Conservation (phyloP, 2,113 vertebrate species). For the Colistium nudipinnis region DNA sequence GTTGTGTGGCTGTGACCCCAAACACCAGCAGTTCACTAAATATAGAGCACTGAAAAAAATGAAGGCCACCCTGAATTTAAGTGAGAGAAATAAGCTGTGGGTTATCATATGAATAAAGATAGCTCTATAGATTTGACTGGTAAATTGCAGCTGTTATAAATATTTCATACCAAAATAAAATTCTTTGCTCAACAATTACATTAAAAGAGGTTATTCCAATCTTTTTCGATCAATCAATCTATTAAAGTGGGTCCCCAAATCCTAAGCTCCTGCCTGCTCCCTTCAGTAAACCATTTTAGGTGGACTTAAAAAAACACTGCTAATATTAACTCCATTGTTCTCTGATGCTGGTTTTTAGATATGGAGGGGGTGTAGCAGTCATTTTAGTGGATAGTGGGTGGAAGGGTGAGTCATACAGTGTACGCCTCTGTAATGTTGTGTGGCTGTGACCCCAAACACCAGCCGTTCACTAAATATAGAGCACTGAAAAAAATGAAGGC, state of each 20-base stretch:
- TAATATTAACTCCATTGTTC: conserved; percentile 18
- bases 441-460: conserved; percentile 25
- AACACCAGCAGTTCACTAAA: conserved; percentile 20
- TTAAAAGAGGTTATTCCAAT: conserved; percentile 4
- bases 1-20: conserved; percentile 26
- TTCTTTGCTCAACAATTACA: background rate
- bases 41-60: conserved; percentile 3
- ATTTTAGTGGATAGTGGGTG: conserved; percentile 10
- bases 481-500: background rate
- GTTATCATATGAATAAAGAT: background rate
- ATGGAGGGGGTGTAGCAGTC: conserved; percentile 8
- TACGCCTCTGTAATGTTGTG: conserved; percentile 8
- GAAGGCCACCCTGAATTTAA: background rate
- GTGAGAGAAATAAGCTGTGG: background rate
- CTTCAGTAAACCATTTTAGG: conserved; percentile 12
- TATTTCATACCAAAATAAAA: background rate
- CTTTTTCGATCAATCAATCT: too few relatives aligned
- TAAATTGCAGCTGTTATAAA: background rate
- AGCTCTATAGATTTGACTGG: background rate
- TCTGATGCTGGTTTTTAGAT: conserved; percentile 19
- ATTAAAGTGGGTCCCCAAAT: conserved; percentile 50
- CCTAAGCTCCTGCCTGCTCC: conserved; percentile 26
- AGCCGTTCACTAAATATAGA: conserved; percentile 24
- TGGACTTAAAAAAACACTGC: conserved; percentile 18
- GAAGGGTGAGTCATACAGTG: conserved; percentile 36